Base-by-base conservation (phyloP, 1,140 invertebrate genomes). In the Plutomurus gul region DNA sequence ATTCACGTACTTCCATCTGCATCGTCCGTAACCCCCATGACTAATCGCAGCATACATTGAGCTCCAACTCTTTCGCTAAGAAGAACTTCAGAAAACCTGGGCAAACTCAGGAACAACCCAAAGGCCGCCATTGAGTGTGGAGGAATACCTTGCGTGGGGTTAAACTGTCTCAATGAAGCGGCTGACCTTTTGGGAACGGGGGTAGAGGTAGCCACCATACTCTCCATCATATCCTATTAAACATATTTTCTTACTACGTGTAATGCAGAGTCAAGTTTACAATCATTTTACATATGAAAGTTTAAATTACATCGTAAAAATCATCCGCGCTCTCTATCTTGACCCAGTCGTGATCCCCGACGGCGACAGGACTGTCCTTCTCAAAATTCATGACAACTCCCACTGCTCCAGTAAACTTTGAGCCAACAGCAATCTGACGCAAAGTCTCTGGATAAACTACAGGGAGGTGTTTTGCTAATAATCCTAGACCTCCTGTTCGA, bases 101-200 rank as follows among this genome's bases (percentile, higher is more conserved):
- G 95, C 76, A 97, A 87, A 51, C 95, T 89, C 8, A 97, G 87
- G 84, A 97, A 95, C 16, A 96, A 87, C 5, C 94, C 94, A 86
- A 97, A 95, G 1, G 95, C 95, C 10, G 94, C 92, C 33, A 97
- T 88, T 30, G 95, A 96, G 87, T 97, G 95, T 22, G 94, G 92
- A 3, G 96, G 95, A 36, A 97, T 93, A 18, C 82, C 90, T 85
- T 27, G 87, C 85, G 56, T 87, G 81, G 85, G 51, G 75, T 25
- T 76, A n/a, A 84, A 46, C n/a, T 77, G 82, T 27, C 56, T 36
- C 30, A 78, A 70, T 20, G 47, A 73, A 46, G 77, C 49, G 4
- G 51, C 22, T n/a, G 65, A 43, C 70, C 76, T 75, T 43, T 80
- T 84, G 16, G 83, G 84, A 6, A 79, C 56, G 37, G 81, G 82